Base-by-base conservation (phyloP, 1,140 invertebrate genomes). In the Propsilocerus akamusi region DNA sequence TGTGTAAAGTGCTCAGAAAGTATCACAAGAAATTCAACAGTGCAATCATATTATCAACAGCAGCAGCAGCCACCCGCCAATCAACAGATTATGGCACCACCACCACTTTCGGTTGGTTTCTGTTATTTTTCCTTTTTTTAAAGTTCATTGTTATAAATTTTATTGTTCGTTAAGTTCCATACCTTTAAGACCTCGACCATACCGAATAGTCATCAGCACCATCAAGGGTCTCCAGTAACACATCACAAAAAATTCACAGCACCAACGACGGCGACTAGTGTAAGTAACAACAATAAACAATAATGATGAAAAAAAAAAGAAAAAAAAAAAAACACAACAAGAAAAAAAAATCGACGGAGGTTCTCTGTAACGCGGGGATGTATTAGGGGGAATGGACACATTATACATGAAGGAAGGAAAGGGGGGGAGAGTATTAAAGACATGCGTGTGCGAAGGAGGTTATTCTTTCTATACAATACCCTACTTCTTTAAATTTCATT, bases 1-100 rank as follows among this genome's bases (percentile, higher is more conserved):
- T 64, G 62, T 60, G 60, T 61, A 17, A 62, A 62, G 57, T 64
- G 62, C 56, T 64, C 62, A 25, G 62, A 64, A 54, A 62, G 62
- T 57, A 57, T 64, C 53, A 64, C 62, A 49, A 60, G 55, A 51
- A 64, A 63, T 50, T 51, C 62, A 47, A 49, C 49, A 49, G 24
- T 47, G 2, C 47, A 49, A 23, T 32, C 52, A 28, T 26, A 25
- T n/a, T n/a, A 28, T 23, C 47, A 47, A 50, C 50, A 47, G 47
- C 46, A n/a, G 49, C 55, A 24, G 52, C 51, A 26, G 49, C 28
- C 7, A 37, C 48, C 8, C 26, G 30, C 17, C 41, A 50, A 22
- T n/a, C 28, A 20, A 8, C 14, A 37, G 26, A 34, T 34, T 47
- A 24, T 17, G 49, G 20, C 20, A 25, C 20, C 23, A 17, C 17